Conservation (phyloP, 1,140 invertebrate species). For the Ceratoteleas bidentatus region DNA sequence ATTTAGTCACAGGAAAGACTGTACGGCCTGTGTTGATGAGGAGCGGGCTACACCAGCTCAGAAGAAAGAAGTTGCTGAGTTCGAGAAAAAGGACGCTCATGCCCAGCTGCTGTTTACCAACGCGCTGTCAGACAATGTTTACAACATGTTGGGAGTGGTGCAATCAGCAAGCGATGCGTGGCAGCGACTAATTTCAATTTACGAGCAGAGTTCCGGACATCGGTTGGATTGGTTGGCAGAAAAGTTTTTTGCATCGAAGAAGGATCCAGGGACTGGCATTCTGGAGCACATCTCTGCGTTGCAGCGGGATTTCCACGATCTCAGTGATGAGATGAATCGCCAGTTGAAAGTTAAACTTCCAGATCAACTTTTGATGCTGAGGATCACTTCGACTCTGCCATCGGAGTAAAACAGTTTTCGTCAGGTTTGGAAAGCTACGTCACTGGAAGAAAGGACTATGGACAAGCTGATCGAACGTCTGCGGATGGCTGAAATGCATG, state of each 20-base stretch:
- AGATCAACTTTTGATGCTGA: constrained; percentile 14
- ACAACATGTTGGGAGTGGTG: constrained; percentile 38
- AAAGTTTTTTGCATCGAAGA: constrained; percentile 65
- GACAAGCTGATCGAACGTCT: constrained; percentile 14
- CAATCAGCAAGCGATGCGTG: constrained; percentile 58
- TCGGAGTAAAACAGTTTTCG: constrained; percentile 62
- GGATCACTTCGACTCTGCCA: constrained; percentile 19
- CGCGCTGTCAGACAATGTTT: constrained; percentile 13
- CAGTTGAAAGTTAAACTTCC: constrained; percentile 13
- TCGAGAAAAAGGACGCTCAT: too few species aligned
- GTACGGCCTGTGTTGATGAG: too few species aligned
- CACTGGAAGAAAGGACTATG: constrained; percentile 31
- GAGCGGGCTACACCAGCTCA: too few species aligned
- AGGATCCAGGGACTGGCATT: constrained; percentile 53
- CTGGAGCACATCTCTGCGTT: constrained; percentile 60
- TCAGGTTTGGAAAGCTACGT: constrained; percentile 64
- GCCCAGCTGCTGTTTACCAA: too few species aligned
- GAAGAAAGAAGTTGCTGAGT: too few species aligned
- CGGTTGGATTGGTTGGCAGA: constrained; percentile 64
- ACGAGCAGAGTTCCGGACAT: too few species aligned
- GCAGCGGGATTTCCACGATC: constrained; percentile 59
- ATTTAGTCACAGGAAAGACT: too few species aligned
- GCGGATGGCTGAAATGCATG: constrained; percentile 23
- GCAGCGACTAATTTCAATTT: constrained; percentile 57
- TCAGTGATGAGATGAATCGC: constrained; percentile 67